Conservation (phyloP, 2,113 vertebrate species). For the Oxygymnocypris stewartii region DNA sequence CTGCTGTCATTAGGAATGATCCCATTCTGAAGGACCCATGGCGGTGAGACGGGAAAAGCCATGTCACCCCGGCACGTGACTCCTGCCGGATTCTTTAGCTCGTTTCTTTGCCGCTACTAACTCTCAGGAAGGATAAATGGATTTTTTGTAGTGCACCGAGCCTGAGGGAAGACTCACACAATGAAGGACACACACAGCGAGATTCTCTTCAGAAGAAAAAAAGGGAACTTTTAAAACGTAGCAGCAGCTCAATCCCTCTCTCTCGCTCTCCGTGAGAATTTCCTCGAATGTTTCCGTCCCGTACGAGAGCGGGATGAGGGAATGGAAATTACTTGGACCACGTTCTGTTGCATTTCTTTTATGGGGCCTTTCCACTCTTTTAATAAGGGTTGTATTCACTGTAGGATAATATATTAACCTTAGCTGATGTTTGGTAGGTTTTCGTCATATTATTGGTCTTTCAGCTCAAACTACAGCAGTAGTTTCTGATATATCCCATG, state of each 20-base stretch:
- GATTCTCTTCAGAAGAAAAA: slow-evolving; percentile 63
- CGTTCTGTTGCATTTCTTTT: slow-evolving; percentile 54
- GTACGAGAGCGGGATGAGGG: slow-evolving; percentile 64
- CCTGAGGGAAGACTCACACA: slow-evolving; percentile 65
- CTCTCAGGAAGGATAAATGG: slow-evolving; percentile 71
- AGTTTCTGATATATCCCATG: background rate
- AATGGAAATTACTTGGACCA: slow-evolving; percentile 74
- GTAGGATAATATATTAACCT: background rate
- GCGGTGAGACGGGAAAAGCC: slow-evolving; percentile 62
- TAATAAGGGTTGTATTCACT: slow-evolving; percentile 8
- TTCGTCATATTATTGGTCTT: slow-evolving; percentile 14
- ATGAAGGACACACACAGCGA: slow-evolving; percentile 70
- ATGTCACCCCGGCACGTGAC: slow-evolving; percentile 68
- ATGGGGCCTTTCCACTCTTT: background rate
- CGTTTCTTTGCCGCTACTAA: slow-evolving; percentile 64
- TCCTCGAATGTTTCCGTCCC: slow-evolving; percentile 62
- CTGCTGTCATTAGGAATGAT: slow-evolving; percentile 65
- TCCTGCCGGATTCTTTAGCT: slow-evolving; percentile 59
- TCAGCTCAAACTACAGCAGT: background rate
- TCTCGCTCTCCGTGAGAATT: slow-evolving; percentile 61
- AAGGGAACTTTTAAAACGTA: slow-evolving; percentile 63
- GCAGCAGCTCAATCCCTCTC: slow-evolving; percentile 45
- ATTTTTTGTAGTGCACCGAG: slow-evolving; percentile 67
- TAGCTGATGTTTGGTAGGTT: slow-evolving; percentile 10
- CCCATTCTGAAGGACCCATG: slow-evolving; percentile 55